Evolutionary conservation across 2,797 vertebrate species (phyloP).

Genomic region (Micrastur ruficollis): DNA sequence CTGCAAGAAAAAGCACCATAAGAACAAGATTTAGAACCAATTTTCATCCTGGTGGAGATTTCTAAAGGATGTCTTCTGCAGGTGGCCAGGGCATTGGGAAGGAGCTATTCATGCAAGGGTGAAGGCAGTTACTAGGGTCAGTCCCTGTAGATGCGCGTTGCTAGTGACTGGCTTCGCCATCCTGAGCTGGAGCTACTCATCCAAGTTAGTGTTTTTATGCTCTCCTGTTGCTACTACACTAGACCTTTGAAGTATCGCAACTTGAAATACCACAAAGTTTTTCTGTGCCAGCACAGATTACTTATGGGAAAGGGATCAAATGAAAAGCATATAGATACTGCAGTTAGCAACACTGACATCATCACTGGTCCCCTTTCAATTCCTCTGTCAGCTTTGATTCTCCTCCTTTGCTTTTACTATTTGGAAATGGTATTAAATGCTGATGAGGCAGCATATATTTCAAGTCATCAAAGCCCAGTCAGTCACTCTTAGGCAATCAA

Average conservation of each 20-base stretch:
- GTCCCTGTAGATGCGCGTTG: fast-evolving
- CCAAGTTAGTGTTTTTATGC: not conserved
- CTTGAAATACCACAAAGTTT: not conserved
- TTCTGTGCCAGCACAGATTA: not conserved
- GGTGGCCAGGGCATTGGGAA: not conserved
- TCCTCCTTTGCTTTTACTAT: not conserved
- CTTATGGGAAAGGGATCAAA: slow-evolving; percentile 28
- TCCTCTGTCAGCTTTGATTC: not conserved
- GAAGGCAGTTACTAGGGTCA: not conserved
- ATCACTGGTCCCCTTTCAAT: not conserved
- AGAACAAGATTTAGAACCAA: not conserved
- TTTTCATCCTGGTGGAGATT: not conserved
- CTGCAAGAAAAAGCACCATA: not conserved
- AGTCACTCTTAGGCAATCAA: not conserved
- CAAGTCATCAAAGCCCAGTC: not conserved
- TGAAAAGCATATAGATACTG: not conserved
- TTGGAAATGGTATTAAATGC: not conserved
- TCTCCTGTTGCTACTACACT: not conserved
- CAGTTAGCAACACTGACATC: not conserved
- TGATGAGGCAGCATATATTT: not conserved
- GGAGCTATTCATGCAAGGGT: not conserved
- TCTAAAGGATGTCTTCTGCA: not conserved
- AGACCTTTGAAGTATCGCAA: slow-evolving; percentile 12
- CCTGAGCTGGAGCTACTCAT: not conserved
- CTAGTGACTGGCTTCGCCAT: not conserved